Conservation (phyloP, 2,113 vertebrate species). For the Eidolon helvum region DNA sequence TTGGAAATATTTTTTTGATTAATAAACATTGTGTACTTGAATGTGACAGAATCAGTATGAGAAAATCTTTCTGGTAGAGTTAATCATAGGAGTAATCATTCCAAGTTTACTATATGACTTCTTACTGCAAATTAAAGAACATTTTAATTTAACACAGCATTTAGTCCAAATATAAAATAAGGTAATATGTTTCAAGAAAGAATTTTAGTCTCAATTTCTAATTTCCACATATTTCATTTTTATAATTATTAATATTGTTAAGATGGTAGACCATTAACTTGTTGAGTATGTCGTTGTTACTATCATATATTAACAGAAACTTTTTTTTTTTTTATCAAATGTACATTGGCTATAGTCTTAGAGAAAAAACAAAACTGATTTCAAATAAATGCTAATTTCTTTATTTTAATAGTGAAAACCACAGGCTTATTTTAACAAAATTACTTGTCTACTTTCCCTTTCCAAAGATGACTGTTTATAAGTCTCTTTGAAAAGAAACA, state of each 20-base stretch:
- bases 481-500: background rate
- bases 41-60: slow-evolving; percentile 71
- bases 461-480: background rate
- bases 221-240: background rate
- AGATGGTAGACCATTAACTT: background rate
- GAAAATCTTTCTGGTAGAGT: slow-evolving; percentile 74
- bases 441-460: background rate
- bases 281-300: background rate
- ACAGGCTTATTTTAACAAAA: background rate
- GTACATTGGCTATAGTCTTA: background rate
- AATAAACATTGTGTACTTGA: slow-evolving; percentile 73
- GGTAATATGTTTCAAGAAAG: background rate
- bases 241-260: background rate
- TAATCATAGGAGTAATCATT: slow-evolving; percentile 69
- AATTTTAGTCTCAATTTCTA: slow-evolving; percentile 17
- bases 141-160: background rate
- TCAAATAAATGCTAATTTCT: background rate
- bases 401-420: background rate
- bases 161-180: background rate
- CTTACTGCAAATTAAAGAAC: slow-evolving; percentile 35
- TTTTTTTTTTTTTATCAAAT: background rate
- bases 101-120: slow-evolving; percentile 71
- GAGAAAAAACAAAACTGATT: background rate
- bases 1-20: slow-evolving; percentile 75
- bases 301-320: background rate